Percentiles rank a stretch among this genome's conserved stretches.
Conservation (phyloP, 1,140 invertebrate genomes). For the Forficula auricularia region DNA sequence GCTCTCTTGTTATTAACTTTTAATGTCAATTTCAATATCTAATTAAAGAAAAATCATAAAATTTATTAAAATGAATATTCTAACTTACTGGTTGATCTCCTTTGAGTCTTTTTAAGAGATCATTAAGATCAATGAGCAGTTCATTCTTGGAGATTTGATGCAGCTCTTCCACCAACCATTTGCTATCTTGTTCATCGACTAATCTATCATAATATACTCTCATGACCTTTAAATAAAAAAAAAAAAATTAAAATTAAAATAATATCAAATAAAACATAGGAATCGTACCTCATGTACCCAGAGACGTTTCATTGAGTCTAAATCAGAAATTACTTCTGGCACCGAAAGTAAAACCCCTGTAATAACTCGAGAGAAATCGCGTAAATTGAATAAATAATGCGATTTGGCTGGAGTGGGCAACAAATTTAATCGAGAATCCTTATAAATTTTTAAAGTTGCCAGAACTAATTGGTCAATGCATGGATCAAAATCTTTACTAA, state of each 20-base stretch:
- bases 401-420: conserved; percentile 80
- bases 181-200: conserved; percentile 61
- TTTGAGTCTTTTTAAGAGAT: neutral
- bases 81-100: neutral
- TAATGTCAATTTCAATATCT: too few relatives aligned
- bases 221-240: conserved; percentile 25
- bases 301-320: conserved; percentile 73
- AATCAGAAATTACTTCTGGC: conserved; percentile 75
- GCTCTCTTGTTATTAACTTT: too few relatives aligned
- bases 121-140: conserved; percentile 16
- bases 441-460: conserved; percentile 76
- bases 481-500: conserved; percentile 87
- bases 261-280: too few relatives aligned
- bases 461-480: conserved; percentile 76
- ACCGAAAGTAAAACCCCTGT: conserved; percentile 82
- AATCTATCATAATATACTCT: conserved; percentile 88
- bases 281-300: conserved; percentile 78
- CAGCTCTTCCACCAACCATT: conserved; percentile 53
- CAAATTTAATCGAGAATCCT: conserved; percentile 60
- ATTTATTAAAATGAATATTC: too few relatives aligned
- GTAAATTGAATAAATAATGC: conserved; percentile 86
- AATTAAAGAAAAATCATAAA: too few relatives aligned
- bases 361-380: conserved; percentile 86
- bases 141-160: conserved; percentile 25
- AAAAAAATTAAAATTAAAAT: neutral